These are phyloP conservation scores for Ovis canadensis DNA, from an alignment of 2,113 vertebrate genomes.

Conservation along the genomic window DNA sequence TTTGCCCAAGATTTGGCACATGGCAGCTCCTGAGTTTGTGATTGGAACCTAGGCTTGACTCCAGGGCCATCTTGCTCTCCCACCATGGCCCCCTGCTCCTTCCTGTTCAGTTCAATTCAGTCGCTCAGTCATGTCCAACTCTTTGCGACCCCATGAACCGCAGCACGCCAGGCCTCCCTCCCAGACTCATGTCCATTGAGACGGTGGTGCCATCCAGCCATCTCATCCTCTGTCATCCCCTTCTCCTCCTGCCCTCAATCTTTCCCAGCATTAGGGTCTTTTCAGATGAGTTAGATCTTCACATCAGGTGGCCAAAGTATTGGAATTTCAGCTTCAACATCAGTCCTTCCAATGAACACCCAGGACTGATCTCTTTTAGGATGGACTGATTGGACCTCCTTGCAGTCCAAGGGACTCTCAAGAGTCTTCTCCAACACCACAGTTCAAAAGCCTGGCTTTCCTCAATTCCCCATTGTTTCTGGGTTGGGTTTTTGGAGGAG, in stretches of 20 bases:
- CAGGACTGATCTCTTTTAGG: background rate
- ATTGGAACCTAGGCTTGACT: background rate
- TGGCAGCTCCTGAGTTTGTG: background rate
- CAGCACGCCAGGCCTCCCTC: background rate
- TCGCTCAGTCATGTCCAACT: rapidly evolving
- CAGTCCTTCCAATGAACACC: background rate
- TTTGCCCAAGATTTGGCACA: background rate
- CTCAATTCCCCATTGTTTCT: background rate
- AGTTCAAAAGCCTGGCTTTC: background rate
- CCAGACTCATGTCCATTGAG: background rate
- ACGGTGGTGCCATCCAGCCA: background rate
- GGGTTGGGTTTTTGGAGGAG: background rate
- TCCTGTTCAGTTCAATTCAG: background rate
- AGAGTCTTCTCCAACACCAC: background rate
- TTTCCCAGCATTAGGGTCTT: background rate
- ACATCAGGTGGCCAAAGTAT: background rate
- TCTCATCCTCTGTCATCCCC: background rate
- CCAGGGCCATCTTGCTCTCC: background rate
- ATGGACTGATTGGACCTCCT: background rate
- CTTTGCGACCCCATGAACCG: background rate
- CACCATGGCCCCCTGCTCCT: background rate
- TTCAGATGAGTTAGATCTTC: background rate
- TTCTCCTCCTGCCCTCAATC: background rate
- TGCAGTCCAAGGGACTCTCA: background rate
- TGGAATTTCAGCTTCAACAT: background rate